These are phyloP conservation scores for Andrena trimmerana DNA, from an alignment of 2,888 invertebrate genomes.

Conservation along the genomic window DNA sequence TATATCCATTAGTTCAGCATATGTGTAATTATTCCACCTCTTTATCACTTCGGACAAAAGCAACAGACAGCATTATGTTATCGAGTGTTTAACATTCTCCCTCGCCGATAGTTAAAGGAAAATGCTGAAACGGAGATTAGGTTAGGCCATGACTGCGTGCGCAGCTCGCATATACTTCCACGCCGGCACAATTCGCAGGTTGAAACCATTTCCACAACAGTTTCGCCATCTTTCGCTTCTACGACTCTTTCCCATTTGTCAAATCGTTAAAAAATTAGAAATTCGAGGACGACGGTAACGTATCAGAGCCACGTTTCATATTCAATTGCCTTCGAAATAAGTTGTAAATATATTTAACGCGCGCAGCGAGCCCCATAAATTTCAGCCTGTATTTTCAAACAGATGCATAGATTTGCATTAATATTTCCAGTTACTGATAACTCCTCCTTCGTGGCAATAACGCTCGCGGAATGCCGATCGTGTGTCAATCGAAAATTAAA, in stretches of 20 bases:
- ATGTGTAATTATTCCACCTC: neutral
- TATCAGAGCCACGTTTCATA: neutral
- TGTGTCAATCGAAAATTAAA: neutral
- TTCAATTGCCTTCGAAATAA: neutral
- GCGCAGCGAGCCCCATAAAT: neutral
- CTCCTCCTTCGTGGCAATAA: neutral
- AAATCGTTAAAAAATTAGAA: neutral
- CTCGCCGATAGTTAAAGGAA: neutral
- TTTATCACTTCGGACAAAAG: neutral
- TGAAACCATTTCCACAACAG: neutral
- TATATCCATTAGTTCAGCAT: neutral
- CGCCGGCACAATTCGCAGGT: neutral
- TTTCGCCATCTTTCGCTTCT: no score
- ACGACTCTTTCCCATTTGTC: neutral
- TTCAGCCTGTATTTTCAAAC: constrained; percentile 9
- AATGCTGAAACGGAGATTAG: neutral
- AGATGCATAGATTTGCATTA: constrained; percentile 3
- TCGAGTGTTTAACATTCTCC: neutral
- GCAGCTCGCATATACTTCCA: neutral
- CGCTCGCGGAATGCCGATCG: neutral
- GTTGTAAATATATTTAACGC: neutral
- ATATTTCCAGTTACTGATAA: neutral
- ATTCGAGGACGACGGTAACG: no score
- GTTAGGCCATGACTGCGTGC: neutral
- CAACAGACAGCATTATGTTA: neutral